These are phyloP conservation scores for Corythornis cristatus DNA, from an alignment of 2,113 vertebrate genomes.

Conservation along the genomic window DNA sequence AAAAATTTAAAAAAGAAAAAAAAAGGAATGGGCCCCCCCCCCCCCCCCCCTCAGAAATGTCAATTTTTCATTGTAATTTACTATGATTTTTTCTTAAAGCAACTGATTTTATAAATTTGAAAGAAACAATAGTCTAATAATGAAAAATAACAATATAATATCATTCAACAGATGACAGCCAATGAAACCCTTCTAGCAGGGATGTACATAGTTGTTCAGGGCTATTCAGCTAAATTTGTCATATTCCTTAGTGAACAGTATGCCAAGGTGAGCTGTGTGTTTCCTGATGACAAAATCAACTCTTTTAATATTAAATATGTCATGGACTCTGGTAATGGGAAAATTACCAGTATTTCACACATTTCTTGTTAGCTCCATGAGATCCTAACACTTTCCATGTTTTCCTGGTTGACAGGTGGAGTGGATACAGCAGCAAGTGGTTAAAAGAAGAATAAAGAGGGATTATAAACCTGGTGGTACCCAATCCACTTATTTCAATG, in stretches of 20 bases:
- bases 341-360: neutral
- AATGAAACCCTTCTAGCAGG: neutral
- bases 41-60: neutral
- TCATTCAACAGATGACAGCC: neutral
- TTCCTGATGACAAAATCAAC: neutral
- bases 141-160: neutral
- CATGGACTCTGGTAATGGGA: neutral
- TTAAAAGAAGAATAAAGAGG: conserved; percentile 93
- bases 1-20: no score
- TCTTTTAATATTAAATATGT: neutral
- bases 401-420: conserved; percentile 87
- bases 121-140: neutral
- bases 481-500: conserved; percentile 93
- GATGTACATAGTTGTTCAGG: neutral
- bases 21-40: no score
- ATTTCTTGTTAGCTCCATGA: conserved; percentile 9
- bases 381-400: conserved; percentile 48
- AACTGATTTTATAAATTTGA: neutral
- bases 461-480: conserved; percentile 88
- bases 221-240: neutral
- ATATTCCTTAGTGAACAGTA: neutral
- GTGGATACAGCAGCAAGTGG: conserved; percentile 98
- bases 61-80: neutral
- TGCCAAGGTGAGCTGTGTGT: neutral
- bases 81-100: neutral